Percentiles rank a stretch among this genome's conserved stretches.
phyloP scores from a whole-genome alignment of 2,888 invertebrate species.

The Hymenopus coronatus region DNA sequence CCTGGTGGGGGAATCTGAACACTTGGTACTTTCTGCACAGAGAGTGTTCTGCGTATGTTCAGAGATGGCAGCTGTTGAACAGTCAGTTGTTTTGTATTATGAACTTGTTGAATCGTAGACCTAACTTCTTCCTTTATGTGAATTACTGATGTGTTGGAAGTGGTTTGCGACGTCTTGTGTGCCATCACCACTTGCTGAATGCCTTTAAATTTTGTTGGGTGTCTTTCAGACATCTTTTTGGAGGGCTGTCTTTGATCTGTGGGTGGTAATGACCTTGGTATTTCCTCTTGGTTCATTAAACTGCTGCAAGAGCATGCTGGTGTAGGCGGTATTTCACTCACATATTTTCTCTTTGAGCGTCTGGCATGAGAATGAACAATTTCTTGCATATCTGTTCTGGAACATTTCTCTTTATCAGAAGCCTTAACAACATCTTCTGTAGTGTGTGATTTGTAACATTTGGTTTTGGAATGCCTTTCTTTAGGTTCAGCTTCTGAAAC shows the following conservation, averaged over 20 bases:
- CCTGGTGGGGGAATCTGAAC: not conserved
- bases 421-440: not conserved
- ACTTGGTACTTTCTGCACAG: not conserved
- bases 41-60: not conserved
- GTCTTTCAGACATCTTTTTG: not conserved
- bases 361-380: not conserved
- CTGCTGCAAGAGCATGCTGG: not conserved
- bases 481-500: not conserved
- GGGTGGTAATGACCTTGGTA: not conserved
- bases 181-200: not conserved
- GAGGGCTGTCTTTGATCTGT: not conserved
- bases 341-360: not conserved
- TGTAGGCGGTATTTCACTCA: not conserved
- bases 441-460: not conserved
- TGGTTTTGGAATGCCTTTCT: not conserved
- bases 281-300: not conserved
- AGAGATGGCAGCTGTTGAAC: constrained; percentile 3
- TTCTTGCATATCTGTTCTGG: not conserved
- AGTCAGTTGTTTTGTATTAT: not conserved
- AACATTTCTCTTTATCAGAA: not conserved
- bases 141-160: not conserved
- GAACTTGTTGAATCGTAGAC: not conserved
- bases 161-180: not conserved
- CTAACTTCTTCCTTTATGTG: not conserved
- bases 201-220: not conserved